phyloP scores from a whole-genome alignment of 2,113 vertebrate genomes.

The Leptobrachium ailaonicum region DNA sequence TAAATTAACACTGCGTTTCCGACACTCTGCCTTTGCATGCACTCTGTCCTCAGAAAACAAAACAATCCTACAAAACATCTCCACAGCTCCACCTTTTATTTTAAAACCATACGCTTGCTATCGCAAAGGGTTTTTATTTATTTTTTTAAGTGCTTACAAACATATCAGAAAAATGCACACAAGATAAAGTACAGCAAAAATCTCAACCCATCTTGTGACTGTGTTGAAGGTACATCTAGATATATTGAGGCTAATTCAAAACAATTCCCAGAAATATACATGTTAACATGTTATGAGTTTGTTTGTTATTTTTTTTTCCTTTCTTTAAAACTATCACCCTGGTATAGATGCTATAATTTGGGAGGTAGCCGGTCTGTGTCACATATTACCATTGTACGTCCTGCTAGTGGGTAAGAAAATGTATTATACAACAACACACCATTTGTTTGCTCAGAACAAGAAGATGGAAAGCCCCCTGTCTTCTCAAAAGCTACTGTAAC shows the following conservation, averaged over 20 bases:
- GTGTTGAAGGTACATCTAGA: conserved; percentile 11
- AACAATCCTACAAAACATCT: conserved; percentile 30
- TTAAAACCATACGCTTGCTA: conserved; percentile 21
- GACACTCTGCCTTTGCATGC: conserved; percentile 32
- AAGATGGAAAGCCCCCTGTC: neutral
- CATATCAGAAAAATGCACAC: conserved; percentile 31
- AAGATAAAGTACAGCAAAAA: conserved; percentile 37
- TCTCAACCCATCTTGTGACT: conserved; percentile 1
- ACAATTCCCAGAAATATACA: conserved; percentile 21
- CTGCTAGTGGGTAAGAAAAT: neutral
- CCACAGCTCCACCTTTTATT: conserved; percentile 15
- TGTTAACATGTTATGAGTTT: neutral
- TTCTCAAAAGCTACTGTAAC: neutral
- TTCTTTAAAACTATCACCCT: neutral
- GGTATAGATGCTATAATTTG: conserved; percentile 20
- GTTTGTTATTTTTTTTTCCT: neutral
- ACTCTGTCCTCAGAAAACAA: conserved; percentile 4
- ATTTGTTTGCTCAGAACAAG: neutral
- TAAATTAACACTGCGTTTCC: conserved; percentile 45
- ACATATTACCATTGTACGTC: neutral
- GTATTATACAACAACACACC: neutral
- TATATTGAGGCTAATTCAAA: conserved; percentile 22
- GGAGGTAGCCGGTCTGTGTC: conserved; percentile 30
- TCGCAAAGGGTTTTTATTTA: conserved; percentile 14
- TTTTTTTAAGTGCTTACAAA: conserved; percentile 17